Evolutionary conservation across 2,888 invertebrate species (phyloP).

Genomic region (Unio pictorum): DNA sequence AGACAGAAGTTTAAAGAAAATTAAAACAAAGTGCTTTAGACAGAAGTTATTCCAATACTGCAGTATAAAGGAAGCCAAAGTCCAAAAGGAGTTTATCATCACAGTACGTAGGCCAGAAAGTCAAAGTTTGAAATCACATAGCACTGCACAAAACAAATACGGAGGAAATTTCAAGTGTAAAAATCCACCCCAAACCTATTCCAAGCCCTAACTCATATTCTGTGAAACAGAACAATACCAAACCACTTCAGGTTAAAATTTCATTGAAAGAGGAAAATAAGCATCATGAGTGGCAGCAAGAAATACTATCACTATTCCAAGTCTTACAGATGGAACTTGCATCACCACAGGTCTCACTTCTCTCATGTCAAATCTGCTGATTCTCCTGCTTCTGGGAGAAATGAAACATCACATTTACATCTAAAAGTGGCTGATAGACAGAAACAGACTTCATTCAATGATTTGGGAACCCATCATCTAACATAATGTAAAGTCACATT

Average conservation of each 20-base stretch:
- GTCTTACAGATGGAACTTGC: background rate
- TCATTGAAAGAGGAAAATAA: conserved; percentile 21
- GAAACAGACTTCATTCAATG: too few species aligned
- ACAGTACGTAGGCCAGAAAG: conserved; percentile 3
- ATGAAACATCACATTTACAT: too few species aligned
- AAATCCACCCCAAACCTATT: conserved; percentile 6
- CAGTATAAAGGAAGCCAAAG: background rate
- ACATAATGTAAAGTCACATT: too few species aligned
- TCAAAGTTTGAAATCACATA: background rate
- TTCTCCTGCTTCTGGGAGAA: too few species aligned
- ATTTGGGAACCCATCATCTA: too few species aligned
- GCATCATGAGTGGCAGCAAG: conserved; percentile 8
- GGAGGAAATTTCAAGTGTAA: conserved; percentile 5
- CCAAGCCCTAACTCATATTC: background rate
- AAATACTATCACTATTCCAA: conserved; percentile 9
- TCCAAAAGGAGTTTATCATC: background rate
- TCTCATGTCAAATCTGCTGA: too few species aligned
- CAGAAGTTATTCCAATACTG: background rate
- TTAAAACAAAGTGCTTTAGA: background rate
- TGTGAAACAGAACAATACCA: conserved; percentile 11
- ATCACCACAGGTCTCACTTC: too few species aligned
- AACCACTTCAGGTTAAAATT: conserved; percentile 52
- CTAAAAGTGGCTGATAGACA: too few species aligned
- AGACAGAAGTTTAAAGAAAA: background rate
- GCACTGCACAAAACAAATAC: background rate